Evolutionary conservation across 2,113 vertebrate genomes (phyloP), one percentile per base, ranked within the genome.

Genomic region (Sus scrofa): DNA sequence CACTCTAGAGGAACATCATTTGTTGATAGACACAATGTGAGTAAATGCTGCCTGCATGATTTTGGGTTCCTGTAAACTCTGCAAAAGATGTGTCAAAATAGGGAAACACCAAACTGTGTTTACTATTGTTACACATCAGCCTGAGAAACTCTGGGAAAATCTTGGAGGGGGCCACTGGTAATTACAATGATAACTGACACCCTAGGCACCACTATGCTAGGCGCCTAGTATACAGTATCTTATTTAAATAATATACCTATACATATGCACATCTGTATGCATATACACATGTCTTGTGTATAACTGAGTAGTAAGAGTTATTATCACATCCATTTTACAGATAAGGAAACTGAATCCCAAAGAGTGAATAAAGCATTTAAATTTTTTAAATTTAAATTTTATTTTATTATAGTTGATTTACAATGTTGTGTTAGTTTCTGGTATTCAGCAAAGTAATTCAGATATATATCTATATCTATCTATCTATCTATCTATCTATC

Each of bases 341-440:
- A 88, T 54, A 2, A 94, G 32, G 78, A 95, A 94, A 92, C 68
- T 58, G 34, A 94, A 89, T 52, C 7, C 39, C 16, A 37, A 56
- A 71, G 68, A 86, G 34, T 26, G 7, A 97, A 94, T 86, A 65
- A 95, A 91, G n/a, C 12, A 34, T 82, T 44, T 44, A 44, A 44
- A 44, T 44, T 44, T 44, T n/a, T n/a, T n/a, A n/a, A n/a, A n/a
- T n/a, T n/a, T n/a, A n/a, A n/a, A 44, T 44, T 44, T 44, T 44
- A 44, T 44, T 44, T 44, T 44, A 44, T 44, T 44, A 44, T 44
- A 44, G 44, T 44, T 44, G 44, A 44, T 44, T 44, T 44, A 44
- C 44, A 44, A 44, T 44, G 44, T 44, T 44, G 44, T 44, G 44
- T 44, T 44, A 44, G 44, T 44, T 44, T 44, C 44, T 44, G 44